Conservation (phyloP, 2,888 invertebrate species). For the Apotomis turbidana region DNA sequence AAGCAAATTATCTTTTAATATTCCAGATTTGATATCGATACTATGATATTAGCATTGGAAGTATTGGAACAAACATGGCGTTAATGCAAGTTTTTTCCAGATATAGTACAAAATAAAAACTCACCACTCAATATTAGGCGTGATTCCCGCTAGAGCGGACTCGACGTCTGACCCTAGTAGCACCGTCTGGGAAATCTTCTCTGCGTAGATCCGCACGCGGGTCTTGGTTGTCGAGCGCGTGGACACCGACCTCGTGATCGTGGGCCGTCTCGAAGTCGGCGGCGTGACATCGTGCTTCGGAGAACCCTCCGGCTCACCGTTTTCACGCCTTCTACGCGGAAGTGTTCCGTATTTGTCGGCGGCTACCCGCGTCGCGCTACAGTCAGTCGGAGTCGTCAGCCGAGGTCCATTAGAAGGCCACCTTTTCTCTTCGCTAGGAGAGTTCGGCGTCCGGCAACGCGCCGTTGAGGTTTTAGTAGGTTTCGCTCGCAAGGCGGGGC, state of each 20-base stretch:
- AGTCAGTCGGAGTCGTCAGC: constrained; percentile 63
- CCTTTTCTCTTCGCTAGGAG: constrained; percentile 88
- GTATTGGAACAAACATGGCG: too few relatives aligned
- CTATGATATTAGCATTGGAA: too few relatives aligned
- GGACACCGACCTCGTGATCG: constrained; percentile 70
- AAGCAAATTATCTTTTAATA: too few relatives aligned
- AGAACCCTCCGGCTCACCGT: constrained; percentile 82
- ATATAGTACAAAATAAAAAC: constrained; percentile 28
- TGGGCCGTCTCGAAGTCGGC: constrained; percentile 68
- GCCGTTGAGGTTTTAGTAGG: constrained; percentile 83
- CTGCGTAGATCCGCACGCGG: constrained; percentile 89
- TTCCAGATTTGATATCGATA: too few relatives aligned
- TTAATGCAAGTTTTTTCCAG: too few relatives aligned
- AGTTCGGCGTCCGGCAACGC: constrained; percentile 84
- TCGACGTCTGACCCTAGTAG: constrained; percentile 89
- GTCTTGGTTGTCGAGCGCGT: constrained; percentile 71
- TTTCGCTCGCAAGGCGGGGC: constrained; percentile 74
- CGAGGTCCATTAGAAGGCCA: constrained; percentile 85
- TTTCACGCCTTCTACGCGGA: constrained; percentile 88
- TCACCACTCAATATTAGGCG: constrained; percentile 77
- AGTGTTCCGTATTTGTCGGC: constrained; percentile 91
- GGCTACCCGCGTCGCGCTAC: constrained; percentile 72
- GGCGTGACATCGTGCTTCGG: constrained; percentile 73
- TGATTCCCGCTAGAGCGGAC: constrained; percentile 86
- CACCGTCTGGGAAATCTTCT: constrained; percentile 90